Conservation (phyloP, 2,113 vertebrate genomes). For the Phalacrocorax pelagicus region DNA sequence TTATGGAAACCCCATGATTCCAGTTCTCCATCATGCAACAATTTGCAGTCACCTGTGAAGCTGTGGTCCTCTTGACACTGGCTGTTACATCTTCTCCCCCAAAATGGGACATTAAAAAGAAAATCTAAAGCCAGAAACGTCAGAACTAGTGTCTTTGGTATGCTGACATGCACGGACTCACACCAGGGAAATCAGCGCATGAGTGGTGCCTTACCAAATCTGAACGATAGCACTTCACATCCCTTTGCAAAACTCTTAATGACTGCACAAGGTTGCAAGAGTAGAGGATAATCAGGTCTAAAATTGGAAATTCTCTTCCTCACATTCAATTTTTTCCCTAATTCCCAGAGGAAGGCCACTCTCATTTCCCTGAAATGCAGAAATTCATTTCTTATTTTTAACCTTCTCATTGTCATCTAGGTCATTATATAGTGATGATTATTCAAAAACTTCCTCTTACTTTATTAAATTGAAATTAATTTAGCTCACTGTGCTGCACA, state of each 20-base stretch:
- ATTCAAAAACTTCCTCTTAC: slow-evolving; percentile 41
- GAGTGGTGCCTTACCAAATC: neutral
- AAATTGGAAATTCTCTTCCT: slow-evolving; percentile 48
- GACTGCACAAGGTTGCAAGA: neutral
- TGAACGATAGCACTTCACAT: neutral
- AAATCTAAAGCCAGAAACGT: neutral
- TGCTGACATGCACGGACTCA: neutral
- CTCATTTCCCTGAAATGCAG: slow-evolving; percentile 45
- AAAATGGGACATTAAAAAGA: neutral
- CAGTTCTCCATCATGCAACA: neutral
- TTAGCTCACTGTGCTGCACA: neutral
- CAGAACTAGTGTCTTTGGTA: neutral
- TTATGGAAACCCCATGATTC: neutral
- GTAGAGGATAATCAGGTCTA: neutral
- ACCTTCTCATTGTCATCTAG: slow-evolving; percentile 43
- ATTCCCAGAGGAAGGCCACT: slow-evolving; percentile 20
- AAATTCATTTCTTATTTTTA: slow-evolving; percentile 49
- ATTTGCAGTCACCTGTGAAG: neutral
- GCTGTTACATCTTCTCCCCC: neutral
- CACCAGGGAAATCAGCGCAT: neutral
- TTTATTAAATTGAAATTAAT: neutral
- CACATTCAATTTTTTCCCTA: neutral
- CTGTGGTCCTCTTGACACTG: neutral
- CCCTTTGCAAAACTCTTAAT: neutral
- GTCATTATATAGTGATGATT: neutral